Base-by-base conservation (phyloP, 2,113 vertebrate species). In the Leiothrix lutea region DNA sequence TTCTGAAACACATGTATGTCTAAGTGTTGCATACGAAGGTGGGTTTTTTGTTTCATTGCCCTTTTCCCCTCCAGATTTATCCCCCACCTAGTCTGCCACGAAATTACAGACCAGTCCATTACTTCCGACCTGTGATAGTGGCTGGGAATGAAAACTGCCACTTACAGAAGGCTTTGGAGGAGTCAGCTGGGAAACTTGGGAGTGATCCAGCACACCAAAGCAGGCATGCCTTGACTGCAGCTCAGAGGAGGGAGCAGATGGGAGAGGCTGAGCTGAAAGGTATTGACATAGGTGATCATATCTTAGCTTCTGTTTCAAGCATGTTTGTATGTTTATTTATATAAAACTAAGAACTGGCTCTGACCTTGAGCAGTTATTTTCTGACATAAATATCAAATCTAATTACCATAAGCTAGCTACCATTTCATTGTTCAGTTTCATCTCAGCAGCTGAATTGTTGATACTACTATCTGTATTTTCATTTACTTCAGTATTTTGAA, bases 21-120 rank as follows among this genome's bases (percentile, higher is more conserved):
- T n/a, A 70, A 62, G 11, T 42, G 42, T 66, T 88, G 24, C 35
- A 40, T 36, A 22, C 33, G 7, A 54, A 78, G 36, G 24, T 72
- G 33, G 7, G 10, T 50, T 80, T 78, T 77, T 74, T 90, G 21
- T 94, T 89, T 42, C 57, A 23, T 83, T 5, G 0, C 28, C 21
- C 21, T 12, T 31, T 45, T 25, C 7, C 26, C 7, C 45, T n/a
- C 21, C 54, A 99, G 99, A 73, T 98, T 67, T 99, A 99, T 67
- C 98, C 97, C n/a, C 98, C 99, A 1, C 99, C 99, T 35, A 61
- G 88, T 33, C 96, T 99, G 72, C 99, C 99, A 35, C 96, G 96
- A 8, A 97, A 98, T 91, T 99, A 98, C 75, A 98, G 98, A 11
- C 99, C 99, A 0, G 97, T 99, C 31, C 99, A 98, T 95, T 98